Conservation (phyloP, 2,888 invertebrate genomes). For the Parnassius smintheus region DNA sequence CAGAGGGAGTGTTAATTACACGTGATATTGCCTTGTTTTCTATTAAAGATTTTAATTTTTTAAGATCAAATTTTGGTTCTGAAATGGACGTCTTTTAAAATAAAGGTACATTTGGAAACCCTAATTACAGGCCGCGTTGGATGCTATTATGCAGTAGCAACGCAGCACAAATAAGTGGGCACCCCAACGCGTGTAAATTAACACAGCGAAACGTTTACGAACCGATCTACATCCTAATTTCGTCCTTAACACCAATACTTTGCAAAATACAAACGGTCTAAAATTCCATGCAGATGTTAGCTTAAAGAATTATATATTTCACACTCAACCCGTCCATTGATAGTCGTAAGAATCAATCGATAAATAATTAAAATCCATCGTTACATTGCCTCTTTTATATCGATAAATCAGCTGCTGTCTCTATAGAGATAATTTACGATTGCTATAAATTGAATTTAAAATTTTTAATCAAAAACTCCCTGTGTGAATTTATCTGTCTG, state of each 20-base stretch:
- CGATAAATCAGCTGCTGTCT: conserved; percentile 32
- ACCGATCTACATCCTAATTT: background rate
- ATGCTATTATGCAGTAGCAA: conserved; percentile 9
- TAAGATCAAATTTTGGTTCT: too few relatives aligned
- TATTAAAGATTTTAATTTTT: too few relatives aligned
- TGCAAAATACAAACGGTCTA: background rate
- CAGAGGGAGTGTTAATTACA: too few relatives aligned
- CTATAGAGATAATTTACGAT: conserved; percentile 36
- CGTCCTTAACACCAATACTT: background rate
- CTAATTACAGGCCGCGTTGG: background rate
- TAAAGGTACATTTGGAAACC: too few relatives aligned
- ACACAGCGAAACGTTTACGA: conserved; percentile 23
- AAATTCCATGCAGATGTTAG: background rate
- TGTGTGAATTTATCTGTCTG: conserved; percentile 11
- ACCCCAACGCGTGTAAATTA: conserved; percentile 53
- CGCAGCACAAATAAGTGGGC: conserved; percentile 31
- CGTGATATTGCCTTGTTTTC: too few relatives aligned
- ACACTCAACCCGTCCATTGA: conserved; percentile 2
- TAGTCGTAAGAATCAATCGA: conserved; percentile 34
- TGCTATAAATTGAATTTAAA: conserved; percentile 15
- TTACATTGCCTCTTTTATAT: conserved; percentile 37
- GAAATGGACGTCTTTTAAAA: too few relatives aligned
- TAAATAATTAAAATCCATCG: conserved; percentile 53
- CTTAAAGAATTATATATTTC: background rate
- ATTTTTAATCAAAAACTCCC: conserved; percentile 19